Base-by-base conservation (phyloP, 2,113 vertebrate genomes). In the Pavo muticus region DNA sequence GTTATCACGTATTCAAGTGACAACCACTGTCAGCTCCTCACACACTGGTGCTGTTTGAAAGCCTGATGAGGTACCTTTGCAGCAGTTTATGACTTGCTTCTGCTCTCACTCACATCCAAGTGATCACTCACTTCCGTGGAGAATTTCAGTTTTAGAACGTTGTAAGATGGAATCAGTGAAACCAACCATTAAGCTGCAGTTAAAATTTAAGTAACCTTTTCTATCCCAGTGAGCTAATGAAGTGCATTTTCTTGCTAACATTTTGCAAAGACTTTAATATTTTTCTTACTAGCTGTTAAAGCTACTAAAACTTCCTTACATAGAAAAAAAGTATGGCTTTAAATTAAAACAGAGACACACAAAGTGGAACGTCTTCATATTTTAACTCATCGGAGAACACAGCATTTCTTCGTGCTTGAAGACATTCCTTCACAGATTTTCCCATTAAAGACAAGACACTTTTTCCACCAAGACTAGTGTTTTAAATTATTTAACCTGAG, bases 231-330 rank as follows among this genome's bases (percentile, higher is more conserved):
- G 94, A 94, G 75, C 84, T 94, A 95, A 94, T 90, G 57, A 94
- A 97, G 96, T 97, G 94, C 95, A 91, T 94, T 96, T 94, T 88
- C 94, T 94, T 97, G 96, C 95, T 96, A 95, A 89, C 92, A 94
- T 94, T 96, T 94, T 94, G 84, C 79, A 64, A 92, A 91, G 84
- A 52, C 87, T 95, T 94, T 91, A 93, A 96, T 93, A 94, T 85
- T 86, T 91, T 84, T 92, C 92, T 67, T 73, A 72, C 76, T 27
- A 65, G 91, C 88, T 92, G 87, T 92, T 90, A 86, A 94, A 95
- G 70, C 89, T 65, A 89, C 88, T 95, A 93, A 80, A 95, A 90
- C 72, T 76, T 69, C 35, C 88, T 86, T 72, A 91, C 69, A 85
- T 2, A 37, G 71, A 71, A 87, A 76, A 76, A 56, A 84, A 68